Evolutionary conservation across 1,140 invertebrate genomes (phyloP).

Genomic region (Drosophila pectinifera): DNA sequence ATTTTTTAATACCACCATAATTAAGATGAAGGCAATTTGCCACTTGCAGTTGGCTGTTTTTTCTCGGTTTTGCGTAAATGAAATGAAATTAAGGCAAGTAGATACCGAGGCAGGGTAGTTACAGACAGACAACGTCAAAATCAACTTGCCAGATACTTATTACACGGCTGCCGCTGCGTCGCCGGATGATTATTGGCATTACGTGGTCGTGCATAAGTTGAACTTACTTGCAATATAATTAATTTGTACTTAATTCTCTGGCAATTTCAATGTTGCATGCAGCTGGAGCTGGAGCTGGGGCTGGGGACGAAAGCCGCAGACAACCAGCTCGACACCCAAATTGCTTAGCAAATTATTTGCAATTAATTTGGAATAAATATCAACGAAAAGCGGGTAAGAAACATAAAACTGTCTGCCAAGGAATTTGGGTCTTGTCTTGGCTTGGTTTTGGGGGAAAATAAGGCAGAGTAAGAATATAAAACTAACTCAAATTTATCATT

Average conservation of each 20-base stretch:
- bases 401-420: conserved; percentile 50
- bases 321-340: conserved; percentile 68
- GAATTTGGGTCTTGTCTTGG: conserved; percentile 69
- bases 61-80: conserved; percentile 59
- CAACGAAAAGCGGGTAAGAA: conserved; percentile 41
- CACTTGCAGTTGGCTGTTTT: conserved; percentile 39
- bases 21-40: conserved; percentile 80
- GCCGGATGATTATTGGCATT: conserved; percentile 77
- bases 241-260: conserved; percentile 80
- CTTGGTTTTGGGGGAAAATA: neutral
- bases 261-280: conserved; percentile 79
- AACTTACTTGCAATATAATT: conserved; percentile 79
- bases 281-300: conserved; percentile 52
- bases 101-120: conserved; percentile 16
- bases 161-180: conserved; percentile 47
- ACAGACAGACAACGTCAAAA: conserved; percentile 53
- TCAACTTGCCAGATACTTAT: conserved; percentile 67
- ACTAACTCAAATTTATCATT: too few species aligned
- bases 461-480: neutral
- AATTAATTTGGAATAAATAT: conserved; percentile 83
- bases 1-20: conserved; percentile 77
- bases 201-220: conserved; percentile 75
- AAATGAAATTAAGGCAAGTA: conserved; percentile 72
- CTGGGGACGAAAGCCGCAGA: conserved; percentile 28
- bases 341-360: conserved; percentile 83